phyloP scores from a whole-genome alignment of 2,113 vertebrate genomes.

The Epinephelus fuscoguttatus region DNA sequence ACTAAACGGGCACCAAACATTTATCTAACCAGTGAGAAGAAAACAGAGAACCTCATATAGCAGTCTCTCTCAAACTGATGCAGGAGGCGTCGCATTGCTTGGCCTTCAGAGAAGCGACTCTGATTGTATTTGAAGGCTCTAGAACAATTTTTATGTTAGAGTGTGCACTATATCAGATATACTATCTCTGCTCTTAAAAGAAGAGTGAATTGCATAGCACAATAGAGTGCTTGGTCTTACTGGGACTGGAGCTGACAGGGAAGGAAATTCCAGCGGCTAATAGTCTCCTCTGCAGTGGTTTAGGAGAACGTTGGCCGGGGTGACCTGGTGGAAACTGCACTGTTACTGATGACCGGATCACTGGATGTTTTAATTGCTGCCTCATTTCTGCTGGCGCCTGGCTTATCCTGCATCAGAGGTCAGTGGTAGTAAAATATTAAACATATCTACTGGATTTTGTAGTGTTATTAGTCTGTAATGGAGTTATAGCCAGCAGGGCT shows the following conservation, averaged over 20 bases:
- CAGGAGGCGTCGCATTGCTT: slow-evolving; percentile 7
- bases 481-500: neutral
- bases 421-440: slow-evolving; percentile 22
- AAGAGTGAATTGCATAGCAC: slow-evolving; percentile 1
- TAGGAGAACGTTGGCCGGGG: slow-evolving; percentile 8
- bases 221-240: slow-evolving; percentile 13
- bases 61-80: slow-evolving; percentile 1
- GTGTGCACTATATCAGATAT: neutral
- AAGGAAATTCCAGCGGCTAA: slow-evolving; percentile 17
- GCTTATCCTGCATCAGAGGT: slow-evolving; percentile 18
- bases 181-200: slow-evolving; percentile 1
- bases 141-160: slow-evolving; percentile 7
- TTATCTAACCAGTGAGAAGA: slow-evolving; percentile 17
- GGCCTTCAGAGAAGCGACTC: neutral
- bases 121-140: neutral
- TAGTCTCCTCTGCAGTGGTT: slow-evolving; percentile 20
- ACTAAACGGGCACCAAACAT: slow-evolving; percentile 5
- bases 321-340: slow-evolving; percentile 34
- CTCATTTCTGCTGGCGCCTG: neutral
- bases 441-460: slow-evolving; percentile 3
- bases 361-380: neutral
- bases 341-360: slow-evolving; percentile 34
- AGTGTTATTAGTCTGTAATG: slow-evolving; percentile 7
- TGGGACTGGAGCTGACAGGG: slow-evolving; percentile 38
- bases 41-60: neutral